phyloP scores from a whole-genome alignment of 2,797 vertebrate species.

The Alexandromys oeconomus region DNA sequence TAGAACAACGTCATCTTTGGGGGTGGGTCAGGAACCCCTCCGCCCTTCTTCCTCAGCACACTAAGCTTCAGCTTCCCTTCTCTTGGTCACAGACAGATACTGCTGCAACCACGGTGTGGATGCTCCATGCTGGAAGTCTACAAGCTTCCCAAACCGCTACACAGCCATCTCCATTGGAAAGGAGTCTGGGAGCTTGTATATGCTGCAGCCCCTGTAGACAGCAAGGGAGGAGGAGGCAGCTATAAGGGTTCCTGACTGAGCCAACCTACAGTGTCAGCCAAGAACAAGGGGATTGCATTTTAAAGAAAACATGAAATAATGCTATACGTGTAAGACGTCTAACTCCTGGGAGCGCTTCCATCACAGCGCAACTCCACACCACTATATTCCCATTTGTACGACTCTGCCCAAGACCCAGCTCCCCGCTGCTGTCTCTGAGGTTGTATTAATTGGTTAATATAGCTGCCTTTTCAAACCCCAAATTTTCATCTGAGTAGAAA shows the following conservation, averaged over 20 bases:
- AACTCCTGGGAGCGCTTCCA: neutral
- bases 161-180: neutral
- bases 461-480: conserved; percentile 52
- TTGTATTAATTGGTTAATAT: conserved; percentile 39
- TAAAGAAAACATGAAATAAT: neutral
- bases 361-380: neutral
- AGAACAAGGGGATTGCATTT: neutral
- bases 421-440: conserved; percentile 33
- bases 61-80: neutral
- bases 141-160: conserved; percentile 1
- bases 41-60: neutral
- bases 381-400: conserved; percentile 1
- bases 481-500: conserved; percentile 66
- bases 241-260: neutral
- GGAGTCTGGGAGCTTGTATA: neutral
- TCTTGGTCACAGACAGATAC: neutral
- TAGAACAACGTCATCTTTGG: neutral
- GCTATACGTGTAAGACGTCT: neutral
- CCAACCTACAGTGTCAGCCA: neutral
- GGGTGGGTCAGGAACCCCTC: neutral
- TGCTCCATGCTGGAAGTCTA: neutral
- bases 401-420: neutral
- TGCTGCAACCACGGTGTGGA: neutral
- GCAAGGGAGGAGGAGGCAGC: neutral
- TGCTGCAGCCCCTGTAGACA: neutral